Percentiles rank a stretch among this genome's conserved stretches.
phyloP scores from a whole-genome alignment of 2,113 vertebrate genomes.

The Gopherus evgoodei region DNA sequence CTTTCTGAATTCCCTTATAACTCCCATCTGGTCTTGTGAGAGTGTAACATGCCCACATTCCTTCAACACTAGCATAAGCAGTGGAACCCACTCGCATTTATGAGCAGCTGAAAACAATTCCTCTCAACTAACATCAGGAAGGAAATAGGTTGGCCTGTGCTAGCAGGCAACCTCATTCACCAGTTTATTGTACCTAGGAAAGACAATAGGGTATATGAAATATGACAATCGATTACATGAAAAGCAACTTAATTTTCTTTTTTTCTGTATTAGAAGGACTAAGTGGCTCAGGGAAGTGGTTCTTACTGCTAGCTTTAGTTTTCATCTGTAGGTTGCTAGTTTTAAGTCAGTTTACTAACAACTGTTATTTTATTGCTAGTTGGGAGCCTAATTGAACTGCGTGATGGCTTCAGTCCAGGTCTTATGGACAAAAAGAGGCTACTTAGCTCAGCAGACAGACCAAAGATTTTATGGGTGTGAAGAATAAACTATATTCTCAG shows the following conservation, averaged over 20 bases:
- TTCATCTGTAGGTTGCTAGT: not conserved
- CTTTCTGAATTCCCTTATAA: not conserved
- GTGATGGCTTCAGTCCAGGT: not conserved
- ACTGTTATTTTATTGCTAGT: not conserved
- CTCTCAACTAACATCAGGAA: conserved; percentile 47
- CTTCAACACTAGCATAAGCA: not conserved
- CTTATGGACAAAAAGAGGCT: not conserved
- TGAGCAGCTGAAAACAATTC: conserved; percentile 13
- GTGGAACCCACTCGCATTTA: not conserved
- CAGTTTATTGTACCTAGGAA: not conserved
- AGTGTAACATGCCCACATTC: not conserved
- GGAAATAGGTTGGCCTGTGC: not conserved
- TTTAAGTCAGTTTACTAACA: not conserved
- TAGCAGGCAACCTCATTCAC: conserved; percentile 46
- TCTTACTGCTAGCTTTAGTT: not conserved
- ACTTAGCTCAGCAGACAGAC: not conserved
- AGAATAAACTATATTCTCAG: not conserved
- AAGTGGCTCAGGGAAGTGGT: not conserved
- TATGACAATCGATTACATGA: not conserved
- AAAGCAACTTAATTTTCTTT: not conserved
- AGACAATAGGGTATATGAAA: conserved; percentile 7
- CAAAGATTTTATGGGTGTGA: not conserved
- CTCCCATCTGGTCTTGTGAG: not conserved
- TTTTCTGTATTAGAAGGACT: not conserved
- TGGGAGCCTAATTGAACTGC: not conserved